A percentile compares a stretch with the other conserved stretches of the same genome.
These are phyloP conservation scores for Nemapogon koenigi DNA, from an alignment of 2,888 invertebrate genomes.

Conservation along the genomic window DNA sequence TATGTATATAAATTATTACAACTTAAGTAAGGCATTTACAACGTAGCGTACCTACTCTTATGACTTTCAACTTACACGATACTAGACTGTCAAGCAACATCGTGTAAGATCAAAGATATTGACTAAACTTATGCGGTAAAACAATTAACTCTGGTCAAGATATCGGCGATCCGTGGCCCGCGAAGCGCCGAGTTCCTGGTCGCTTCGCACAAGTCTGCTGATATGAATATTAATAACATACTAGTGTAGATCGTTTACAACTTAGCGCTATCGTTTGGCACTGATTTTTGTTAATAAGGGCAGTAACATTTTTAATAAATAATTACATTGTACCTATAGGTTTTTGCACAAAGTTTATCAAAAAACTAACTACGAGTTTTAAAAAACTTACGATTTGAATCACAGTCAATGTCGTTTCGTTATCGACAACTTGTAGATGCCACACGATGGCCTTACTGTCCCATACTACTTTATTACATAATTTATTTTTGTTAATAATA, in stretches of 20 bases:
- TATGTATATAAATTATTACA: conserved; percentile 66
- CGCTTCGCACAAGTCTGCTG: background rate
- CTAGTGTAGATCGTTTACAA: conserved; percentile 53
- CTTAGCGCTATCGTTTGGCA: conserved; percentile 63
- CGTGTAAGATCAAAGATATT: conserved; percentile 56
- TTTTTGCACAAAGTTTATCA: conserved; percentile 6
- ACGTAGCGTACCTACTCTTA: conserved; percentile 61
- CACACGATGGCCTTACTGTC: conserved; percentile 36
- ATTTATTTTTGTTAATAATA: too few relatives aligned
- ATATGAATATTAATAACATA: too few relatives aligned
- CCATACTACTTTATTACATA: too few relatives aligned
- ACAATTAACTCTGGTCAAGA: conserved; percentile 62
- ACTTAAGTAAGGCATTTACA: conserved; percentile 66
- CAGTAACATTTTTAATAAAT: conserved; percentile 20
- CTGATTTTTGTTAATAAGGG: conserved; percentile 39
- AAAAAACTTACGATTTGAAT: conserved; percentile 29
- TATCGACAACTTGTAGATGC: conserved; percentile 46
- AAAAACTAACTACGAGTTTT: conserved; percentile 2
- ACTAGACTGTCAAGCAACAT: conserved; percentile 46
- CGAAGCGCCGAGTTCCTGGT: conserved; percentile 32
- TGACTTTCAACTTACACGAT: conserved; percentile 55
- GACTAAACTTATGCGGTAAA: conserved; percentile 64
- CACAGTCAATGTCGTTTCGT: conserved; percentile 56
- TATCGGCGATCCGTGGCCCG: conserved; percentile 59
- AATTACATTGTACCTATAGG: conserved; percentile 27